Percentiles rank a stretch among this genome's conserved stretches.
Evolutionary conservation across 2,888 invertebrate genomes (phyloP).

Genomic region (Asteroscopus sphinx): DNA sequence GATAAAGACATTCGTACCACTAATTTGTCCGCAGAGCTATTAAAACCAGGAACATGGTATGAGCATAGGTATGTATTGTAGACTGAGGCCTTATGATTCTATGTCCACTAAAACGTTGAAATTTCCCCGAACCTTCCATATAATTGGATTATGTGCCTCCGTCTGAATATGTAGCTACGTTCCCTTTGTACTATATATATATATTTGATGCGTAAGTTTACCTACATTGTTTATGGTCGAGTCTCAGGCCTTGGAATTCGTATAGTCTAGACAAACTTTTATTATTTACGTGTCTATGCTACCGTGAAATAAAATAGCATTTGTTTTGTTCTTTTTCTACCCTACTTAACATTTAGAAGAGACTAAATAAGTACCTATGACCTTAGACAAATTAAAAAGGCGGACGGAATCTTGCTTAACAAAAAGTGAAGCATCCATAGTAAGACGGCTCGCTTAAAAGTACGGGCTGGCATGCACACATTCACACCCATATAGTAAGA

Average conservation of each 20-base stretch:
- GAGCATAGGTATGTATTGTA: too few relatives aligned
- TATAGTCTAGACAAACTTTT: constrained; percentile 21
- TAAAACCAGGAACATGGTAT: constrained; percentile 14
- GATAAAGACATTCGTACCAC: not conserved
- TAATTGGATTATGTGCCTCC: constrained; percentile 12
- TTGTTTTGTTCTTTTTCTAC: too few relatives aligned
- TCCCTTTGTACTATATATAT: too few relatives aligned
- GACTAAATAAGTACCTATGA: too few relatives aligned
- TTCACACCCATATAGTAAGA: too few relatives aligned
- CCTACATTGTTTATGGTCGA: constrained; percentile 7
- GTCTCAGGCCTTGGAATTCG: not conserved
- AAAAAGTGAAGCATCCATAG: too few relatives aligned
- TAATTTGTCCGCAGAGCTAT: constrained; percentile 1
- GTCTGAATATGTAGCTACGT: constrained; percentile 1
- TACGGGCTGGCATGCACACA: too few relatives aligned
- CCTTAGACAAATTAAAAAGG: too few relatives aligned
- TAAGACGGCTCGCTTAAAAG: too few relatives aligned
- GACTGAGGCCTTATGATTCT: not conserved
- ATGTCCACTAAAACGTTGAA: constrained; percentile 3
- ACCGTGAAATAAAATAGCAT: constrained; percentile 17
- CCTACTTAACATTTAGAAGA: too few relatives aligned
- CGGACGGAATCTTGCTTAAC: too few relatives aligned
- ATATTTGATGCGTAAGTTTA: not conserved
- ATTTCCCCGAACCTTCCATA: constrained; percentile 2
- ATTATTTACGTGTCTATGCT: constrained; percentile 16